A percentile compares a stretch with the other conserved stretches of the same genome.
Evolutionary conservation across 2,113 vertebrate genomes (phyloP).

Genomic region (Chaetodon auriga): DNA sequence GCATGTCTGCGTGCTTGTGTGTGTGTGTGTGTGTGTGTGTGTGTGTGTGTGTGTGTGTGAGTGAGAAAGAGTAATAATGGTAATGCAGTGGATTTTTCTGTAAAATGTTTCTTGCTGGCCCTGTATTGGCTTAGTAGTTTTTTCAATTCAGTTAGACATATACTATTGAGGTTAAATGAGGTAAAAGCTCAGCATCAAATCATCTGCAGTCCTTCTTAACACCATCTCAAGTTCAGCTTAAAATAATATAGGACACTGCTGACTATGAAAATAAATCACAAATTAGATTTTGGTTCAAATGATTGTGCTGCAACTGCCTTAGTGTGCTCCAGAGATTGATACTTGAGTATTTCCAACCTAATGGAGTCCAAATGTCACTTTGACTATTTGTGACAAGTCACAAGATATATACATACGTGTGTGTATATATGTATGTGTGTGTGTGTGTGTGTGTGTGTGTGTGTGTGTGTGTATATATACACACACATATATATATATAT

Average conservation of each 20-base stretch:
- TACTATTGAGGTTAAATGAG: conserved; percentile 25
- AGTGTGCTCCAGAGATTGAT: conserved; percentile 12
- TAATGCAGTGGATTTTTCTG: background rate
- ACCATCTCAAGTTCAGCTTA: conserved; percentile 56
- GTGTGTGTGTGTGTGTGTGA: background rate
- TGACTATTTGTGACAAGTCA: conserved; percentile 3
- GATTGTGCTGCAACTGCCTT: conserved; percentile 5
- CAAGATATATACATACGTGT: too few species aligned
- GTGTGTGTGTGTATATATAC: too few species aligned
- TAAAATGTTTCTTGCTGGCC: conserved; percentile 13
- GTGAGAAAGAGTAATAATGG: background rate
- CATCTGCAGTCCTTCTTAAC: conserved; percentile 51
- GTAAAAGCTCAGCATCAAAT: conserved; percentile 36
- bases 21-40: background rate
- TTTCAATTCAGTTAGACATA: conserved; percentile 22
- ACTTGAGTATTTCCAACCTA: conserved; percentile 2
- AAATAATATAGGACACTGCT: conserved; percentile 47
- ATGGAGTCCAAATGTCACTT: conserved; percentile 37
- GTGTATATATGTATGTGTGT: too few species aligned
- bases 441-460: too few species aligned
- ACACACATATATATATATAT: background rate
- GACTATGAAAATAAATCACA: conserved; percentile 52
- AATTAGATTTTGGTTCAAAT: conserved; percentile 55
- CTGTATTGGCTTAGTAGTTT: conserved; percentile 14
- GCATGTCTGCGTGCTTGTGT: too few species aligned